Percentiles rank a stretch among this genome's conserved stretches.
Conservation (phyloP, 30 jellyfish, hydroid and myxozoan genomes). For the Hydra vulgaris region DNA sequence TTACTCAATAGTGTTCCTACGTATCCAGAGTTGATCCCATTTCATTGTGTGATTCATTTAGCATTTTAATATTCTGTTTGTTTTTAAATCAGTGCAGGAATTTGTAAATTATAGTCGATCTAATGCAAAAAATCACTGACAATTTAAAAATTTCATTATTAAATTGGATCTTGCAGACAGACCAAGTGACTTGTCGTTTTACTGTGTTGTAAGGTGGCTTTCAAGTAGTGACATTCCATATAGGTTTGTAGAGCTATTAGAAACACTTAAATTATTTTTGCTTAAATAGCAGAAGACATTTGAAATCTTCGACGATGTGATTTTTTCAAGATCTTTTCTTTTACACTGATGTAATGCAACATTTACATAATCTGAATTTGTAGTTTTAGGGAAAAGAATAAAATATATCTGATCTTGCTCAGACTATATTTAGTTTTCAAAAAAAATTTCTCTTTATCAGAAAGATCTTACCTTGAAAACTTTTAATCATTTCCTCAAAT, state of each 20-base stretch:
- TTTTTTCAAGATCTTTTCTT: neutral
- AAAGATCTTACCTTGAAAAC: neutral
- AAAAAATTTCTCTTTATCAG: neutral
- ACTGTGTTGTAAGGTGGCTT: neutral
- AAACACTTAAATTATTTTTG: neutral
- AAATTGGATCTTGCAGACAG: too few species aligned
- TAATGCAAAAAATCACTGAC: neutral
- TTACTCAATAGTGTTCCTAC: neutral
- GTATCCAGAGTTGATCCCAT: neutral
- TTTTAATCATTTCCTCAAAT: neutral
- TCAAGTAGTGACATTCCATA: neutral
- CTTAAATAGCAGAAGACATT: neutral
- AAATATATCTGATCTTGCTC: neutral
- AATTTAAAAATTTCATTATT: too few species aligned
- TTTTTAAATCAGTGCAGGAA: neutral
- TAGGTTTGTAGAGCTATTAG: neutral
- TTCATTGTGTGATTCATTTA: neutral
- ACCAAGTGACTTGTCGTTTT: too few species aligned
- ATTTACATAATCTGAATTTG: neutral
- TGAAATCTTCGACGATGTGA: neutral
- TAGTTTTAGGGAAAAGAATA: neutral
- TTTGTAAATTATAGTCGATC: neutral
- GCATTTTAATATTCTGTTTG: neutral
- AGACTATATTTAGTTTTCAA: neutral
- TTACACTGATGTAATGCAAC: neutral